Evolutionary conservation across 2,888 invertebrate genomes (phyloP).

Genomic region (Athalia rosae): DNA sequence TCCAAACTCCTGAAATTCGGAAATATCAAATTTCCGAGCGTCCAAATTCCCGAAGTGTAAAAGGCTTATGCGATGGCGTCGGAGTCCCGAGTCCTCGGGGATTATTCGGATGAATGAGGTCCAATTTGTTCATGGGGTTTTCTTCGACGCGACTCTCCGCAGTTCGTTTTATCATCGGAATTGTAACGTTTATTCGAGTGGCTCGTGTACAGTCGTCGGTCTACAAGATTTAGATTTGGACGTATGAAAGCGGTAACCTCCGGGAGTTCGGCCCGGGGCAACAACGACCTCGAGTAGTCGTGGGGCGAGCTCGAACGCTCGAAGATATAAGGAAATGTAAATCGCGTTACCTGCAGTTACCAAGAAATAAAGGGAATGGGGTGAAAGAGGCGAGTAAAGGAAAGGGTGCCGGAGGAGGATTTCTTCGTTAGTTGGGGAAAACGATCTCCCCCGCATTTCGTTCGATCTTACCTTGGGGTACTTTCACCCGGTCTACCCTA

Average conservation of each 20-base stretch:
- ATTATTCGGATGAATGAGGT: neutral
- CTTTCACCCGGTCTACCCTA: too few species aligned
- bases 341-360: constrained; percentile 30
- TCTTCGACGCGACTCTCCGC: neutral
- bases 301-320: neutral
- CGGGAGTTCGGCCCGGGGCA: neutral
- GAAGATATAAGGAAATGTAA: constrained; percentile 35
- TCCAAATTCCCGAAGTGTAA: too few species aligned
- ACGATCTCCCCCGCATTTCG: too few species aligned
- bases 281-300: neutral
- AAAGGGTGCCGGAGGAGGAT: constrained; percentile 9
- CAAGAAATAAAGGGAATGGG: constrained; percentile 2
- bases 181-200: neutral
- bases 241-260: constrained; percentile 8
- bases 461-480: too few species aligned
- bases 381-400: neutral
- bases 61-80: too few species aligned
- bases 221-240: too few species aligned
- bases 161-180: neutral
- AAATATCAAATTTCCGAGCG: too few species aligned
- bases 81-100: too few species aligned
- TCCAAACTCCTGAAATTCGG: too few species aligned
- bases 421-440: constrained; percentile 29
- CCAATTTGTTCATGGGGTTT: neutral
- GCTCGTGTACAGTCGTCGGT: too few species aligned